A percentile compares a stretch with the other conserved stretches of the same genome.
phyloP scores from a whole-genome alignment of 2,888 invertebrate genomes.

The Mimumesa dahlbomi region DNA sequence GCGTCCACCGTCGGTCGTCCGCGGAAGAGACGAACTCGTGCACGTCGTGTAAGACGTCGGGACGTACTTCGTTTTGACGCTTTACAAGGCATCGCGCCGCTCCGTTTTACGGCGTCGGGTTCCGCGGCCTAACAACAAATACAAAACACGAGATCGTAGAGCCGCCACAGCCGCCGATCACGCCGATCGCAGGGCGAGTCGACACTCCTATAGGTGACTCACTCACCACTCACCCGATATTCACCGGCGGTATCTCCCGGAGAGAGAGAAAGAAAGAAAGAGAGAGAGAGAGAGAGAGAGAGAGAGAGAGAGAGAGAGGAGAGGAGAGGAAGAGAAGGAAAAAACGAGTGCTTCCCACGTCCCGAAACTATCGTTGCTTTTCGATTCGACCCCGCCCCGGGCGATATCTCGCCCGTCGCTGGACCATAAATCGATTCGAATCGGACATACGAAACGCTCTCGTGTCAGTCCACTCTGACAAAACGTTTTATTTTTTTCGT shows the following conservation, averaged over 20 bases:
- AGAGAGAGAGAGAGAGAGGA: constrained; percentile 20
- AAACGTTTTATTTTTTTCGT: too few relatives aligned
- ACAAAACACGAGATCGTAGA: constrained; percentile 62
- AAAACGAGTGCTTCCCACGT: constrained; percentile 68
- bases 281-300: constrained; percentile 20
- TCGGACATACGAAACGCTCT: constrained; percentile 38
- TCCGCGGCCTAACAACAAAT: constrained; percentile 40
- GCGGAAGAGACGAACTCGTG: constrained; percentile 49
- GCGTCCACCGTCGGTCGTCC: constrained; percentile 10
- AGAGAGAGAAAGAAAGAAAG: constrained; percentile 20
- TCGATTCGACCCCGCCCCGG: constrained; percentile 68
- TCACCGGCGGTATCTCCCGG: constrained; percentile 34
- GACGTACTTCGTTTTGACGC: constrained; percentile 66
- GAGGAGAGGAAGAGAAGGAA: constrained; percentile 29
- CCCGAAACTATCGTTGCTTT: constrained; percentile 63
- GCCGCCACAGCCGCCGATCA: constrained; percentile 57
- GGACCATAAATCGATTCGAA: constrained; percentile 64
- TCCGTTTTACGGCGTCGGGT: constrained; percentile 17
- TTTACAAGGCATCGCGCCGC: constrained; percentile 56
- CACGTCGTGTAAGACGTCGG: constrained; percentile 69
- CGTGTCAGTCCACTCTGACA: constrained; percentile 9
- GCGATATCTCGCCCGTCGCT: constrained; percentile 59
- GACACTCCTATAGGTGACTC: constrained; percentile 67
- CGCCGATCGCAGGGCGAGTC: constrained; percentile 62
- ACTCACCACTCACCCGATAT: constrained; percentile 62